These are phyloP conservation scores for Zaprionus tsacasi DNA, from an alignment of 1,140 invertebrate genomes.

Conservation along the genomic window DNA sequence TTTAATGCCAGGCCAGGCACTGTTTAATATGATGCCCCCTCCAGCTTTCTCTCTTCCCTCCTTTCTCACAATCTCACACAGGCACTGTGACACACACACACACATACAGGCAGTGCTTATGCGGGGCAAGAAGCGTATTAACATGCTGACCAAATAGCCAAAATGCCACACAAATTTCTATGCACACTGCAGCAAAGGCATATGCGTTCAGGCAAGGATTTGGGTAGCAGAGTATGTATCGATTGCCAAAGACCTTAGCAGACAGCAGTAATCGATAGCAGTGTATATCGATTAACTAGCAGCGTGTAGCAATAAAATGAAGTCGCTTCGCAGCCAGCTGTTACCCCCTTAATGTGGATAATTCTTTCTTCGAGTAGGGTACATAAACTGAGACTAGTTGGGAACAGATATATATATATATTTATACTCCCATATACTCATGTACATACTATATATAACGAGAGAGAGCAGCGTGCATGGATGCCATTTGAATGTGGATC, in stretches of 20 bases:
- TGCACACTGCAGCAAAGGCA: conserved; percentile 22
- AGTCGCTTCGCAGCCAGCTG: neutral
- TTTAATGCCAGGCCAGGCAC: conserved; percentile 49
- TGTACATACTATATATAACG: conserved; percentile 49
- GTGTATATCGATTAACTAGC: neutral
- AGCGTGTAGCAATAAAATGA: neutral
- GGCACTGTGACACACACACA: neutral
- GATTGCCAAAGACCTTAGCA: too few species aligned
- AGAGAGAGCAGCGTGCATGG: conserved; percentile 58
- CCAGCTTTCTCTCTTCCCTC: neutral
- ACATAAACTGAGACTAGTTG: neutral
- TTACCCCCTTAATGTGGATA: neutral
- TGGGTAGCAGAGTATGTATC: neutral
- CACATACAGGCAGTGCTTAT: neutral
- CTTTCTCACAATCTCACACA: neutral
- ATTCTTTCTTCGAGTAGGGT: neutral
- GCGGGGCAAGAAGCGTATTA: conserved; percentile 51
- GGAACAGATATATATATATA: neutral
- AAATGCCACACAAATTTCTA: conserved; percentile 50
- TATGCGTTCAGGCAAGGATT: neutral
- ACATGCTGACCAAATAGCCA: conserved; percentile 58
- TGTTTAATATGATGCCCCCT: conserved; percentile 48
- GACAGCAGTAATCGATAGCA: neutral
- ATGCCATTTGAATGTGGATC: conserved; percentile 74
- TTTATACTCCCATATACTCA: conserved; percentile 24